A percentile compares a stretch with the other conserved stretches of the same genome.
Evolutionary conservation across 1,140 invertebrate genomes (phyloP).

Genomic region (Monochamus saltuarius): DNA sequence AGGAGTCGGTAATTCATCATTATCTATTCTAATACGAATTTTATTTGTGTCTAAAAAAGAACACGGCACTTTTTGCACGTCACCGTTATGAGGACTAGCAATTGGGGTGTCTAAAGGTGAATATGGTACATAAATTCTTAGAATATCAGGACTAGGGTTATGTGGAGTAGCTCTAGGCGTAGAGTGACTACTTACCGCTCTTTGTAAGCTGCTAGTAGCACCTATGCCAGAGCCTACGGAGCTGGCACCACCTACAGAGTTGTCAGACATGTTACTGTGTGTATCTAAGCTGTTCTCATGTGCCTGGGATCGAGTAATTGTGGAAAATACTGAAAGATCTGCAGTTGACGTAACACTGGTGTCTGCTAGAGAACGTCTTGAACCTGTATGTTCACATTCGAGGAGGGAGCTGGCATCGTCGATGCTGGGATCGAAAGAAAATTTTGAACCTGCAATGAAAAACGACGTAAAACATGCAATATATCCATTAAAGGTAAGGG

Average conservation of each 20-base stretch:
- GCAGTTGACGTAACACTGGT: slow-evolving; percentile 82
- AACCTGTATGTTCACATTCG: slow-evolving; percentile 61
- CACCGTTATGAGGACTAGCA: slow-evolving; percentile 60
- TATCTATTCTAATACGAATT: slow-evolving; percentile 66
- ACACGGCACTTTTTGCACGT: slow-evolving; percentile 53
- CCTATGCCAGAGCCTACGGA: slow-evolving; percentile 58
- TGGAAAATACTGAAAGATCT: slow-evolving; percentile 77
- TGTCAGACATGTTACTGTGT: slow-evolving; percentile 71
- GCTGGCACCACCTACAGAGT: slow-evolving; percentile 62
- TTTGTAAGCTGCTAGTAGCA: slow-evolving; percentile 44
- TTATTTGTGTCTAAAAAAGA: slow-evolving; percentile 60
- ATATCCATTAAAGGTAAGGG: too few relatives aligned
- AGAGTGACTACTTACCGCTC: slow-evolving; percentile 57
- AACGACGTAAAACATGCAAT: too few relatives aligned
- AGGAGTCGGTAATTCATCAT: slow-evolving; percentile 67
- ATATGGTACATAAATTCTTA: slow-evolving; percentile 76
- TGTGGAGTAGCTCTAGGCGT: slow-evolving; percentile 65
- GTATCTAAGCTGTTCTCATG: slow-evolving; percentile 73
- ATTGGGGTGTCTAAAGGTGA: slow-evolving; percentile 54
- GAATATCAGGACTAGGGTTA: slow-evolving; percentile 64
- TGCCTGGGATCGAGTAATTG: slow-evolving; percentile 68
- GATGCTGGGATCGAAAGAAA: slow-evolving; percentile 67
- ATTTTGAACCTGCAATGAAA: slow-evolving; percentile 60
- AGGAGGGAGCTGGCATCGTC: slow-evolving; percentile 66
- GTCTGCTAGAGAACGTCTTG: slow-evolving; percentile 74